A percentile compares a stretch with the other conserved stretches of the same genome.
These are phyloP conservation scores for Picathartes gymnocephalus DNA, from an alignment of 2,113 vertebrate genomes.

Conservation along the genomic window DNA sequence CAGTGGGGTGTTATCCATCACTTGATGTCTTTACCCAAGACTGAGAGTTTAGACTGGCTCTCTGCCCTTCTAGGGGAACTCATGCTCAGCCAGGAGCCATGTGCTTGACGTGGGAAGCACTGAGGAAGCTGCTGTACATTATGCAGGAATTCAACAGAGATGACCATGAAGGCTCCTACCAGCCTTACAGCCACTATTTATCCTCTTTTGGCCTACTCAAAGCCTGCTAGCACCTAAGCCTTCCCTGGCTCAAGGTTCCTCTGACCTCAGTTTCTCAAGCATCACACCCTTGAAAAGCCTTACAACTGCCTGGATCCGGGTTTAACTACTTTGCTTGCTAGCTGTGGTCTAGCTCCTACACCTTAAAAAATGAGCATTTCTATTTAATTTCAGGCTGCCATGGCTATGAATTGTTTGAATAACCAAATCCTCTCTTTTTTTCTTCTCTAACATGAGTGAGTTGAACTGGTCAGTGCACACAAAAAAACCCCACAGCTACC, in stretches of 20 bases:
- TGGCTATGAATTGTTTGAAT: neutral
- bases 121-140: neutral
- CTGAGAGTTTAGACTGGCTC: neutral
- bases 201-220: neutral
- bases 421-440: neutral
- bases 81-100: neutral
- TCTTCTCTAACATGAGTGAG: neutral
- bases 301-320: neutral
- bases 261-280: neutral
- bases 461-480: too few species aligned
- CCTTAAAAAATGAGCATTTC: neutral
- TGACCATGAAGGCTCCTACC: neutral
- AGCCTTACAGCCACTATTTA: neutral
- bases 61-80: neutral
- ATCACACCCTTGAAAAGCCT: neutral
- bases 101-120: rapidly evolving
- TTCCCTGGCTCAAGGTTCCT: neutral
- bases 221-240: neutral
- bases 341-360: neutral
- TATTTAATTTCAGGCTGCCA: neutral
- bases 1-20: neutral
- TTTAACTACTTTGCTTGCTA: neutral
- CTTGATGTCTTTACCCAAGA: neutral
- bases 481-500: neutral
- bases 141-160: neutral